Percentiles rank a stretch among this genome's conserved stretches.
phyloP scores from a whole-genome alignment of 1,140 invertebrate genomes.

The Hydropsyche tenuis region DNA sequence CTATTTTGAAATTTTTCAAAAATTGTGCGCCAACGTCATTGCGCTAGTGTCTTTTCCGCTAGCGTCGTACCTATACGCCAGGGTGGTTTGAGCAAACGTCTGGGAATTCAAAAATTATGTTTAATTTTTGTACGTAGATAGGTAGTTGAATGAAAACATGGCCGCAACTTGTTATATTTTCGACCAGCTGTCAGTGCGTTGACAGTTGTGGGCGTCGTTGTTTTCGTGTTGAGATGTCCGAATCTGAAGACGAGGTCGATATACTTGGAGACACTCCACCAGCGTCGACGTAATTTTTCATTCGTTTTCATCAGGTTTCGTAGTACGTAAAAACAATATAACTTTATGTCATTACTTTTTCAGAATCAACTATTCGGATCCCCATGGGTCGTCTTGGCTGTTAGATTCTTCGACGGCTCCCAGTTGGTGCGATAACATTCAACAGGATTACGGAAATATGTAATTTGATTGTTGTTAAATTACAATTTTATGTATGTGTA shows the following conservation, averaged over 20 bases:
- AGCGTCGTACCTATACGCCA: too few relatives aligned
- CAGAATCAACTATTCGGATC: conserved; percentile 54
- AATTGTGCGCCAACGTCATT: too few relatives aligned
- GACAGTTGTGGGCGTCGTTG: background rate
- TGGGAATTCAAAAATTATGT: background rate
- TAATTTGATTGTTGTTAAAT: conserved; percentile 7
- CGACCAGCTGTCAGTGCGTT: too few relatives aligned
- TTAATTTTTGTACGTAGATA: too few relatives aligned
- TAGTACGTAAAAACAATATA: background rate
- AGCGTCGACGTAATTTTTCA: background rate
- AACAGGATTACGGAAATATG: conserved; percentile 42
- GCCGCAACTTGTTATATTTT: conserved; percentile 26
- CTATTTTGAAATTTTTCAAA: too few relatives aligned
- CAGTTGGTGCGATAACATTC: conserved; percentile 59
- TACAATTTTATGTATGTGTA: too few relatives aligned
- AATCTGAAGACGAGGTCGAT: conserved; percentile 60
- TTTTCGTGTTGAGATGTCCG: conserved; percentile 3
- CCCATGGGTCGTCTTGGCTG: conserved; percentile 64
- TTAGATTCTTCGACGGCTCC: conserved; percentile 64
- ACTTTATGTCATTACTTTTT: conserved; percentile 49
- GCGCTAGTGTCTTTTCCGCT: too few relatives aligned
- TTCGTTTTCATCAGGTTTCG: too few relatives aligned
- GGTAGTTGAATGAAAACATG: too few relatives aligned
- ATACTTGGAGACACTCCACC: conserved; percentile 56
- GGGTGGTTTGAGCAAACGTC: too few relatives aligned